These are phyloP conservation scores for Eristalis tenax DNA, from an alignment of 2,888 invertebrate genomes.

Conservation along the genomic window DNA sequence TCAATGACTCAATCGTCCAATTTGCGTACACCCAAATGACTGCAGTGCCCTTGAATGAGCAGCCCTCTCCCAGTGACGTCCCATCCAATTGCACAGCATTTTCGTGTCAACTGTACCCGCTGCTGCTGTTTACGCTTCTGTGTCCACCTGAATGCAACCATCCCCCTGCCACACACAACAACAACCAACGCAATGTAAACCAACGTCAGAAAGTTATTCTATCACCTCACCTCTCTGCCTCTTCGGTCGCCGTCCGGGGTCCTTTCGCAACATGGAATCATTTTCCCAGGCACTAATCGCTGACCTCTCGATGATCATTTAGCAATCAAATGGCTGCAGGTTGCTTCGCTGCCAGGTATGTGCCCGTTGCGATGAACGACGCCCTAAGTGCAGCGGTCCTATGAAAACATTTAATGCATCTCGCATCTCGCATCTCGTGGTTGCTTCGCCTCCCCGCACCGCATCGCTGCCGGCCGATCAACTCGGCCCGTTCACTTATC, in stretches of 20 bases:
- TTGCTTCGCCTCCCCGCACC: conserved; percentile 4
- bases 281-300: conserved; percentile 40
- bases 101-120: not conserved
- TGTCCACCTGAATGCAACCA: not conserved
- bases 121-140: not conserved
- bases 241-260: not conserved
- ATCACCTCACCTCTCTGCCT: not conserved
- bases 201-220: conserved; percentile 21
- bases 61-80: not conserved
- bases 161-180: not conserved
- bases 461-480: not conserved
- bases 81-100: not conserved
- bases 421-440: conserved; percentile 12
- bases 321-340: conserved; percentile 49
- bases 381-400: conserved; percentile 22
- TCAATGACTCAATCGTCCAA: not conserved
- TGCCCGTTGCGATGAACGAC: not conserved
- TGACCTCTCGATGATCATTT: conserved; percentile 40
- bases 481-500: conserved; percentile 24
- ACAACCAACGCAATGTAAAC: conserved; percentile 30
- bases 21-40: not conserved
- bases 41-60: not conserved
- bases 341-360: conserved; percentile 22
- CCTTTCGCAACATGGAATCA: conserved; percentile 13
- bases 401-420: conserved; percentile 51